Evolutionary conservation across 2,113 vertebrate species (phyloP), one percentile per base, ranked within the genome.

Genomic region (Electrona antarctica): DNA sequence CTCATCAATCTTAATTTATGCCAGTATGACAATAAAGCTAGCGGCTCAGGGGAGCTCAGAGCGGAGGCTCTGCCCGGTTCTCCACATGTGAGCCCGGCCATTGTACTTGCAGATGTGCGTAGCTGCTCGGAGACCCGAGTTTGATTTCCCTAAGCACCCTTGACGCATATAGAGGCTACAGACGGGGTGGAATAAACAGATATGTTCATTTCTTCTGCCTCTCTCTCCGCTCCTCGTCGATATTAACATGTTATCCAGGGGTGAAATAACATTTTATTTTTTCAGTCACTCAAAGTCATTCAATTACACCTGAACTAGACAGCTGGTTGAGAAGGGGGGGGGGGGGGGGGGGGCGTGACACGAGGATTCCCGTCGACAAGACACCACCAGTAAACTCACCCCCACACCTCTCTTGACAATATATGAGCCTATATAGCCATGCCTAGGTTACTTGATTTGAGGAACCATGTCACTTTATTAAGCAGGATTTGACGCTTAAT

Each of bases 1-100:
- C 90, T 11, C 95, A 98, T 98, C 96, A 95, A 97, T 99, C 96
- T 98, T 96, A 95, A 98, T 99, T 95, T 95, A 95, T 96, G 95
- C 95, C 95, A 95, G 86, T 80, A 93, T 95, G 94, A 98, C 96
- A 98, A 98, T 95, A 92, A 41, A 94, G 88, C 89, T 89, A 81
- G 87, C 91, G 94, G 93, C 95, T 95, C 94, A 83, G 88, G 82
- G 83, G 95, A 95, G 92, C 95, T 90, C 93, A 90, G 91, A 89
- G 90, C 90, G 93, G 90, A 92, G 85, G 91, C 91, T 93, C 92
- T 92, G 93, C 92, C 93, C 90, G 91, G 94, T 93, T 94, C 93
- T 63, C 94, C 95, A 87, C 93, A 88, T 0, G 91, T 94, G 33
- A 41, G 94, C 92, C 93, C 82, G 93, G 91, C 90, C 94, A 94